A percentile compares a stretch with the other conserved stretches of the same genome.
These are phyloP conservation scores for Mythimna albipuncta DNA, from an alignment of 2,888 invertebrate species.

Conservation along the genomic window DNA sequence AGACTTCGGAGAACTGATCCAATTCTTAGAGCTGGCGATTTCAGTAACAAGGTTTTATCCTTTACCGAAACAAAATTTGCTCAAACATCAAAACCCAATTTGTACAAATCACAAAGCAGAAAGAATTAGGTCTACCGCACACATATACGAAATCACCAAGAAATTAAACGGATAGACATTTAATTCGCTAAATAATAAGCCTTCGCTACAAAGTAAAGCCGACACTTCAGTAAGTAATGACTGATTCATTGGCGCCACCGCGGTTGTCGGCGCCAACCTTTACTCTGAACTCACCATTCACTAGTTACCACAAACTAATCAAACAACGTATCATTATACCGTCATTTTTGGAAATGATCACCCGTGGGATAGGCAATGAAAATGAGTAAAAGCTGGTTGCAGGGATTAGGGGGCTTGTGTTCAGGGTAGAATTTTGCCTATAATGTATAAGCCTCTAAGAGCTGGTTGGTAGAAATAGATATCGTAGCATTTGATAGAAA, in stretches of 20 bases:
- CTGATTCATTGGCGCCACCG: slow-evolving; percentile 86
- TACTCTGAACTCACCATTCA: slow-evolving; percentile 62
- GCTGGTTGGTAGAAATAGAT: not conserved
- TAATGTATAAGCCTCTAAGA: slow-evolving; percentile 19
- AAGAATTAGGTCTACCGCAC: slow-evolving; percentile 56
- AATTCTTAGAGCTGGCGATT: slow-evolving; percentile 34
- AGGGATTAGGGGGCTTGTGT: slow-evolving; percentile 29
- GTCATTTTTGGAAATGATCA: slow-evolving; percentile 82
- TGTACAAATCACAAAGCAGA: slow-evolving; percentile 47
- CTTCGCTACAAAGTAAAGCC: slow-evolving; percentile 67
- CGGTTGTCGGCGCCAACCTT: slow-evolving; percentile 72
- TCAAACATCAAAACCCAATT: slow-evolving; percentile 46
- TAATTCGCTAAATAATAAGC: slow-evolving; percentile 63
- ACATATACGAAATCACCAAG: slow-evolving; percentile 39
- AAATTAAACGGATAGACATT: slow-evolving; percentile 59
- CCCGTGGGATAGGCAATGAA: slow-evolving; percentile 73
- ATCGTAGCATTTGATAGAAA: too few relatives aligned
- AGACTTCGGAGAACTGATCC: slow-evolving; percentile 26
- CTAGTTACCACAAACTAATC: slow-evolving; percentile 87
- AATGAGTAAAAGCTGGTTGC: slow-evolving; percentile 74
- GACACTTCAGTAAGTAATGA: slow-evolving; percentile 75
- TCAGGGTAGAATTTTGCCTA: slow-evolving; percentile 32
- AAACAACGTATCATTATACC: slow-evolving; percentile 86
- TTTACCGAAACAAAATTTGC: slow-evolving; percentile 19
- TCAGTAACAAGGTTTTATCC: slow-evolving; percentile 11